Conservation (phyloP, 2,113 vertebrate species). For the Ovis canadensis region DNA sequence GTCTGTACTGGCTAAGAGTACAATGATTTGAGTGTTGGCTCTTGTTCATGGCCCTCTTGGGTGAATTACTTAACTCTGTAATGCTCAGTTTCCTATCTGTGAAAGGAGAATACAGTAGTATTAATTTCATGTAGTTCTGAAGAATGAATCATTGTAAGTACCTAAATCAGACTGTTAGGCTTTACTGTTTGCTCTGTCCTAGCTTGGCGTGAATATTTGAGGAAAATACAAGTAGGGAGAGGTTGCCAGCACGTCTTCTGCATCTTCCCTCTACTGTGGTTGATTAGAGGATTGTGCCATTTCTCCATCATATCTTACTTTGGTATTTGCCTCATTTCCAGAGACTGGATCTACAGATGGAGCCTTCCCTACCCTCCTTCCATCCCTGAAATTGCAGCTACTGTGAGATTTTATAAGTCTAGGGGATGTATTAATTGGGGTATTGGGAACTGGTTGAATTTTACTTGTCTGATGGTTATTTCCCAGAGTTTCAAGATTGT, state of each 20-base stretch:
- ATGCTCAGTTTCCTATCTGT: not conserved
- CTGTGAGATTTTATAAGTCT: not conserved
- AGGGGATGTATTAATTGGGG: not conserved
- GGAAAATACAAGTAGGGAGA: not conserved
- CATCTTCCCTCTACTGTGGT: not conserved
- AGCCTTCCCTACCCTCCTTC: not conserved
- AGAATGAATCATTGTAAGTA: not conserved
- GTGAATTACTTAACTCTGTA: not conserved
- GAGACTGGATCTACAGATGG: not conserved
- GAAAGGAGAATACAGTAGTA: not conserved
- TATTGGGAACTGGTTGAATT: not conserved
- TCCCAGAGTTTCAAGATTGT: not conserved
- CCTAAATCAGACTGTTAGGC: not conserved
- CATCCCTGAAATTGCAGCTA: not conserved
- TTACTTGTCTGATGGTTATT: not conserved
- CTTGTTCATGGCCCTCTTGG: not conserved
- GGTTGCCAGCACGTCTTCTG: not conserved
- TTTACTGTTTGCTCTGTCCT: not conserved
- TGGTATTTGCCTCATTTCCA: not conserved
- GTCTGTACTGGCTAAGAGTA: not conserved
- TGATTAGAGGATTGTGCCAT: not conserved
- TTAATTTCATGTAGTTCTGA: not conserved
- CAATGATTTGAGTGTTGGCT: not conserved
- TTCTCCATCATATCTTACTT: not conserved
- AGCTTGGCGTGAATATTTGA: not conserved